Percentiles rank a stretch among this genome's conserved stretches.
phyloP scores from a whole-genome alignment of 35 echinoderm and acorn worm genomes.

The Ophioderma brevispina region DNA sequence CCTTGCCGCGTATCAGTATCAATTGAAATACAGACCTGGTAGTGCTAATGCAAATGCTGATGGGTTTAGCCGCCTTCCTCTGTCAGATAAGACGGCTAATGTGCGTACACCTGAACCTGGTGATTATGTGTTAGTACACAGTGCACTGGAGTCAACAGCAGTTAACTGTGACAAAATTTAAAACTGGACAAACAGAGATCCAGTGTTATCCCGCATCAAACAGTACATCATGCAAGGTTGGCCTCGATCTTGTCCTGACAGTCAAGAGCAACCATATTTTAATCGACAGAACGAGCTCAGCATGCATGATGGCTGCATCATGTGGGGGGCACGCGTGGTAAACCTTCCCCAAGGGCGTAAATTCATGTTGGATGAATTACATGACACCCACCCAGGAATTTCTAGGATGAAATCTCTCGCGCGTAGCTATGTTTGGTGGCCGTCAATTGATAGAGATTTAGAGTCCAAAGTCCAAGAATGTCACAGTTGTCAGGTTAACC shows the following conservation, averaged over 20 bases:
- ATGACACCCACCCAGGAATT: too few relatives aligned
- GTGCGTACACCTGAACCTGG: not conserved
- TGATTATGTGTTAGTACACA: not conserved
- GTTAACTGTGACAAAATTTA: conserved; percentile 42
- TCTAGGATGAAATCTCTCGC: too few relatives aligned
- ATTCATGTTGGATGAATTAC: too few relatives aligned
- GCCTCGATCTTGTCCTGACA: conserved; percentile 1
- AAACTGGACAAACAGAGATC: conserved; percentile 31
- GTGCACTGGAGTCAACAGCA: not conserved
- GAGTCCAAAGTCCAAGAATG: not conserved
- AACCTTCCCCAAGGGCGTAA: conserved; percentile 49
- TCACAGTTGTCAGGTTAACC: too few relatives aligned
- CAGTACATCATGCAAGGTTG: conserved; percentile 47
- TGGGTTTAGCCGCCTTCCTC: conserved; percentile 30
- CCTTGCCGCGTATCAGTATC: too few relatives aligned
- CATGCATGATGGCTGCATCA: too few relatives aligned
- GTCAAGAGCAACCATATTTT: too few relatives aligned
- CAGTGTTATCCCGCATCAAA: conserved; percentile 36
- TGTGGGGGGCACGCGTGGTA: too few relatives aligned
- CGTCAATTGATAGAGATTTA: conserved; percentile 37
- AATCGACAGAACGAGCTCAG: too few relatives aligned
- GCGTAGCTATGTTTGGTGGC: conserved; percentile 79
- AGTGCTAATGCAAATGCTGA: too few relatives aligned
- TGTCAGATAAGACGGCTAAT: not conserved
- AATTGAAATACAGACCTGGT: too few relatives aligned